Evolutionary conservation across 2,113 vertebrate species (phyloP), one percentile per base, ranked within the genome.

Genomic region (Aptenodytes patagonicus): DNA sequence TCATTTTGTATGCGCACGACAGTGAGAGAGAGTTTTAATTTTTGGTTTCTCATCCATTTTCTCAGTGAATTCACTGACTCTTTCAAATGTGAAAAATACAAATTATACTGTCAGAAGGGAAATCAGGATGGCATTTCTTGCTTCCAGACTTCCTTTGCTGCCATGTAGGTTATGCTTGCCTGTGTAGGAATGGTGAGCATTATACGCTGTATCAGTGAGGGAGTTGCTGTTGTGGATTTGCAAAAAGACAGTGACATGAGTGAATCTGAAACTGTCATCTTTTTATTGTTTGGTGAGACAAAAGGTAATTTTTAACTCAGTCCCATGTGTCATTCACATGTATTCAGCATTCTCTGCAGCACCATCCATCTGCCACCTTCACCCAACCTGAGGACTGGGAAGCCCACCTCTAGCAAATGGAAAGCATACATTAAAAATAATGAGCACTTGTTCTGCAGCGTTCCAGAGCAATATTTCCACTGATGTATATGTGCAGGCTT

Each of bases 341-440:
- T 54, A 14, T 80, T 95, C 81, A 83, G 54, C 46, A 42, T 66
- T 87, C 49, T 85, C 46, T 88, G 64, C 51, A 83, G 58, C 79
- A 89, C 58, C 46, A 76, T 93, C 66, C 70, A 34, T 70, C 89
- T 90, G 70, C 82, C 66, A 93, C 46, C 58, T 87, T 95, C 47
- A 73, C 71, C 94, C 89, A 93, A 46, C 62, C 51, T 55, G 71
- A 94, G 84, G 84, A 91, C 66, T 55, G 36, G 55, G 54, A 94
- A 95, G n/a, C 19, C 66, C 87, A 91, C 19, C 29, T 55, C 60
- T 40, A 66, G 66, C 19, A 80, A 97, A 60, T 15, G 38, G 82
- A 93, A 93, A 91, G 51, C 46, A 93, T 93, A 80, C 47, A 86
- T 94, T 94, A 95, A 95, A 93, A 97, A 88, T 94, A 95, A 97